phyloP scores from a whole-genome alignment of 2,888 invertebrate genomes.

The Spialia ferax region DNA sequence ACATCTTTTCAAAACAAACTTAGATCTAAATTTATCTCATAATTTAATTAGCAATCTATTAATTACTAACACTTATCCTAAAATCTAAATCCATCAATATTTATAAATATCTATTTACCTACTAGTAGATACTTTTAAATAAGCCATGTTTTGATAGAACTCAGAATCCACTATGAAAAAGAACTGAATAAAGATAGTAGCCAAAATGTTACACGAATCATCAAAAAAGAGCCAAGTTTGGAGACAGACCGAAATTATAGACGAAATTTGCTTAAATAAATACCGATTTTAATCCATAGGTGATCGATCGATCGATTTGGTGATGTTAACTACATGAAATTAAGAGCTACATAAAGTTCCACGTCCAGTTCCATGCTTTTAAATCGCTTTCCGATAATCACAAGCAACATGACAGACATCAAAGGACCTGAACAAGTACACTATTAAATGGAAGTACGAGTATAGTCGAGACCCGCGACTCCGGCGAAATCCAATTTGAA shows the following conservation, averaged over 20 bases:
- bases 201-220: background rate
- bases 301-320: too few relatives aligned
- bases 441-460: constrained; percentile 76
- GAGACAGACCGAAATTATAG: background rate
- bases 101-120: too few relatives aligned
- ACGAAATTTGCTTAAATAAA: background rate
- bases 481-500: constrained; percentile 84
- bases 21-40: too few relatives aligned
- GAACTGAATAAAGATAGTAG: background rate
- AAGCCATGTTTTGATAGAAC: too few relatives aligned
- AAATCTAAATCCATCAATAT: too few relatives aligned
- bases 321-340: too few relatives aligned
- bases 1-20: too few relatives aligned
- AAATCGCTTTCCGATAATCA: constrained; percentile 31
- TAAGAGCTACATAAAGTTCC: too few relatives aligned
- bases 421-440: constrained; percentile 54
- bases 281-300: background rate
- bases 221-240: background rate
- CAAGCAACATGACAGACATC: constrained; percentile 27
- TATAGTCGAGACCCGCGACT: constrained; percentile 66
- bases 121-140: too few relatives aligned
- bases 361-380: background rate
- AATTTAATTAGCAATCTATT: too few relatives aligned
- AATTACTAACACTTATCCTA: too few relatives aligned
- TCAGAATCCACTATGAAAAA: too few relatives aligned